phyloP scores from a whole-genome alignment of 2,797 vertebrate species.

The Onychomys leucogaster region DNA sequence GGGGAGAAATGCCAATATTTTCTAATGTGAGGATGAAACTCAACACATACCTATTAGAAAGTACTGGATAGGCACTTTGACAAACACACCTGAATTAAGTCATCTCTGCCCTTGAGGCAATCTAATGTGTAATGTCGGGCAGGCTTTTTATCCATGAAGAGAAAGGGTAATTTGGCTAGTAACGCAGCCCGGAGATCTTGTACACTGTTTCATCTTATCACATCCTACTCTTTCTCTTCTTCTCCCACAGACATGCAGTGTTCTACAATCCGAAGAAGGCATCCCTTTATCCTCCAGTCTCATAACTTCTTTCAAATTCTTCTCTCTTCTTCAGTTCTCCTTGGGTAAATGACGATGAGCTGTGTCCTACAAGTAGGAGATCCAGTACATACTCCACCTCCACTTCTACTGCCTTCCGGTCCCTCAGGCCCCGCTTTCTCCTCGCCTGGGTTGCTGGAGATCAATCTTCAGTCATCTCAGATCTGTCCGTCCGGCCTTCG shows the following conservation, averaged over 20 bases:
- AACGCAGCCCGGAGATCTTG: background rate
- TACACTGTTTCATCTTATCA: background rate
- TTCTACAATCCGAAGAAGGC: background rate
- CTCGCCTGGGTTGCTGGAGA: background rate
- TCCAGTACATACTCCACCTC: background rate
- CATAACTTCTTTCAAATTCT: background rate
- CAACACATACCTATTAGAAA: constrained; percentile 39
- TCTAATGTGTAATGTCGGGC: background rate
- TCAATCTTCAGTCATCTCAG: background rate
- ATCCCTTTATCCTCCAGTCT: background rate
- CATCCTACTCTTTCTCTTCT: background rate
- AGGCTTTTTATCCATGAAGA: background rate
- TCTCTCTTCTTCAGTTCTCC: background rate
- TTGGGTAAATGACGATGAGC: background rate
- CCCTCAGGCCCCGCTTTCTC: background rate
- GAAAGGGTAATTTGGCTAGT: background rate
- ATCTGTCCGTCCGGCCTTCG: background rate
- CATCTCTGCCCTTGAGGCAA: background rate
- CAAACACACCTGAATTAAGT: constrained; percentile 22
- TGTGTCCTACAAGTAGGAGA: background rate
- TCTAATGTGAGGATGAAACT: constrained; percentile 53
- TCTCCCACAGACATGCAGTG: background rate
- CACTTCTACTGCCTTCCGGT: background rate
- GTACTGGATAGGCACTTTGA: background rate
- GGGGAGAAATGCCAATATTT: constrained; percentile 40